Conservation (phyloP, 1,140 invertebrate genomes). For the Phymastichus coffea region DNA sequence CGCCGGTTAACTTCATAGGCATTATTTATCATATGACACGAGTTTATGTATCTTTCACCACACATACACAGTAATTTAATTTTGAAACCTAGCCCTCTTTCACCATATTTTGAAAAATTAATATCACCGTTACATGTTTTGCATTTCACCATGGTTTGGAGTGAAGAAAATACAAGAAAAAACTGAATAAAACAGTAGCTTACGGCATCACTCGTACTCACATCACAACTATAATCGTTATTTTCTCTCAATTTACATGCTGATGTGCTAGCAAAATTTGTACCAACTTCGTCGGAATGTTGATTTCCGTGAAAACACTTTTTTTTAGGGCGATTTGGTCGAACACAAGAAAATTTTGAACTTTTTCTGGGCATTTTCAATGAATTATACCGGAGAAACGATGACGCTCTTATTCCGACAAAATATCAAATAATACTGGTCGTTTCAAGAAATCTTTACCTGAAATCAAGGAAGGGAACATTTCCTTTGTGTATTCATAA, state of each 20-base stretch:
- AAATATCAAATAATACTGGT: too few species aligned
- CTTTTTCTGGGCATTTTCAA: too few species aligned
- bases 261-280: slow-evolving; percentile 15
- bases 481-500: too few species aligned
- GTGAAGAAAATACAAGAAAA: slow-evolving; percentile 21
- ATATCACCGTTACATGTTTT: slow-evolving; percentile 28
- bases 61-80: slow-evolving; percentile 24
- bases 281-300: not conserved
- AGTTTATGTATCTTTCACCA: slow-evolving; percentile 18
- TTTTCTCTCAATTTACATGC: slow-evolving; percentile 20
- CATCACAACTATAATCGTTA: not conserved
- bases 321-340: too few species aligned
- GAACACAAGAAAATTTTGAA: too few species aligned
- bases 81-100: slow-evolving; percentile 22
- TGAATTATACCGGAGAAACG: too few species aligned
- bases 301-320: not conserved
- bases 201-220: not conserved
- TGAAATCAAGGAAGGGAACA: too few species aligned
- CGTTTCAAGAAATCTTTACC: too few species aligned
- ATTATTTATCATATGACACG: slow-evolving; percentile 23
- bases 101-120: slow-evolving; percentile 22
- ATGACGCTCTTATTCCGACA: too few species aligned
- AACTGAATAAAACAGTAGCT: slow-evolving; percentile 25
- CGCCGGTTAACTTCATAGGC: slow-evolving; percentile 31
- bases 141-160: slow-evolving; percentile 26